Evolutionary conservation across 2,797 vertebrate genomes (phyloP), one percentile per base, ranked within the genome.

Genomic region (Alectoris magna): DNA sequence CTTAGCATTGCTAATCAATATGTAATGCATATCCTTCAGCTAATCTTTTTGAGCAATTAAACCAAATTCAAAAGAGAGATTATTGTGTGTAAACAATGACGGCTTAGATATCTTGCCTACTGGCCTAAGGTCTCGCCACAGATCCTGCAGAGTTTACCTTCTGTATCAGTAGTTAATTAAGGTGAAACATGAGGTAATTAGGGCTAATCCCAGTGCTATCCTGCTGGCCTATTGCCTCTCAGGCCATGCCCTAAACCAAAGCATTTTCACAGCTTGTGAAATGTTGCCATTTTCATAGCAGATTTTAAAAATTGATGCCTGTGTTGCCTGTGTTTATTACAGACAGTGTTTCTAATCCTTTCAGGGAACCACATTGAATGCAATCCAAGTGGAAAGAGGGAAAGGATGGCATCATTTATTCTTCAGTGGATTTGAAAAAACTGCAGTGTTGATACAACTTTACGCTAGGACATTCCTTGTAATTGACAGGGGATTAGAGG

Each of bases 171-270:
- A 97, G 97, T 97, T 98, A 98, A 98, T 98, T 98, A 98, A 98
- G 97, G 97, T 98, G 98, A 98, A 98, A 98, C 97, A 97, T 97
- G 97, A 98, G 96, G 95, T 98, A 98, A 98, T 98, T 98, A 98
- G 94, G 95, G 92, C 95, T 98, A 98, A 98, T 98, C 98, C 97
- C 96, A 81, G 67, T 83, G 94, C 94, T 96, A 89, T 97, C 97
- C 98, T 96, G 95, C 97, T 97, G 97, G 97, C 95, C 96, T 96
- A 46, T 90, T 97, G 96, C 97, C 97, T 98, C 91, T 93, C 80
- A 96, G 96, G 96, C 96, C 91, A 85, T 97, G 48, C 84, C 93
- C 95, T 92, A 77, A 96, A 91, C 93, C 80, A 92, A 92, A 97
- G 88, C 91, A 68, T 95, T 94, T 97, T 96, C 86, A 89, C 87